Evolutionary conservation across 1,140 invertebrate species (phyloP), one percentile per base, ranked within the genome.

Genomic region (Drosophila funebris): DNA sequence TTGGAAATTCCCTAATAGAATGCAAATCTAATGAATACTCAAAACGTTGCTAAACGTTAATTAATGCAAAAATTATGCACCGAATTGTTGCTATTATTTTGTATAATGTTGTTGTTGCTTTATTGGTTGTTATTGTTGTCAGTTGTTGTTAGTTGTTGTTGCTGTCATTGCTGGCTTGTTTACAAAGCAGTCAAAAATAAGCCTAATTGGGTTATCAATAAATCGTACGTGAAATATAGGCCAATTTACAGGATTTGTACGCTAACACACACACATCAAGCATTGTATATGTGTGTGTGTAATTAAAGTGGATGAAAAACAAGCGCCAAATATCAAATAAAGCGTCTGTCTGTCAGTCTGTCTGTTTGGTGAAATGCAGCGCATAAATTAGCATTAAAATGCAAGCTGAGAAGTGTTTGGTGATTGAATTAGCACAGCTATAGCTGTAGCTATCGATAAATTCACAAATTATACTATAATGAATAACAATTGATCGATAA

Each of bases 131-230:
- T n/a, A 8, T 46, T 46, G 14, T n/a, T n/a, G n/a, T n/a, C 11
- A 22, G 18, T 18, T 48, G 8, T 48, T 16, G 13, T 13, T 1
- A 16, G 1, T 39, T 39, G 13, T 39, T 16, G 46, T 24, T 56
- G 61, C 16, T 60, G 29, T 58, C 53, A 44, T 36, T 60, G 16
- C 22, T 58, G 16, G 27, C 11, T 54, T 73, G 63, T 76, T 73
- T 62, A 61, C 41, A 70, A 22, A 70, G 36, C 60, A 44, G 50
- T 39, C 54, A 57, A 72, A 78, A 76, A 67, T 63, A 66, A 44
- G 56, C 73, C 68, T 76, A 78, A 78, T 78, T 78, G 67, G 67
- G 76, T 78, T 78, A 78, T 78, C 76, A 72, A 78, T 72, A 78
- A 78, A 78, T 78, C 68, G 73, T 61, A 71, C 29, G 41, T 58